phyloP scores from a whole-genome alignment of 2,888 invertebrate genomes.

The Megamerina dolium region DNA sequence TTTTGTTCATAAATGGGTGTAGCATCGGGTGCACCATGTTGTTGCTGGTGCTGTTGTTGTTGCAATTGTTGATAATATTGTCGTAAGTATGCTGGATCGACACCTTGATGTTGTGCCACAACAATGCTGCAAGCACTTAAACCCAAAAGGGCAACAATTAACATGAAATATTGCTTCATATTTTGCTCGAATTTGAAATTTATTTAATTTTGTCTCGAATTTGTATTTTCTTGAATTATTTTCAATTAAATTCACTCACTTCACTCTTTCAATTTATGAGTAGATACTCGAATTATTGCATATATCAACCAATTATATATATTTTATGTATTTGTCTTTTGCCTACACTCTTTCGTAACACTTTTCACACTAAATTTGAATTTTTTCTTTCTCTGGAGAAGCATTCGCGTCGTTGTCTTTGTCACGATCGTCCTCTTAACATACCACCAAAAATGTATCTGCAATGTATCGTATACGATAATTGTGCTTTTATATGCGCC shows the following conservation, averaged over 20 bases:
- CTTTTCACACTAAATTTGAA: too few relatives aligned
- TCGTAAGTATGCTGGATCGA: constrained; percentile 48
- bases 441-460: constrained; percentile 20
- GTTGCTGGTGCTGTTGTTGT: constrained; percentile 42
- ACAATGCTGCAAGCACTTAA: constrained; percentile 18
- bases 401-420: too few relatives aligned
- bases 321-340: too few relatives aligned
- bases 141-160: constrained; percentile 36
- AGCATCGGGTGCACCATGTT: constrained; percentile 49
- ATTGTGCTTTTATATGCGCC: constrained; percentile 22
- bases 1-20: constrained; percentile 51
- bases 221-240: constrained; percentile 1
- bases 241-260: constrained; percentile 1
- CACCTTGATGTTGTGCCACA: constrained; percentile 39
- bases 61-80: constrained; percentile 49
- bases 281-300: constrained; percentile 9
- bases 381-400: too few relatives aligned
- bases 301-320: too few relatives aligned
- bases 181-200: constrained; percentile 27
- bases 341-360: too few relatives aligned
- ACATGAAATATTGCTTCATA: constrained; percentile 32
- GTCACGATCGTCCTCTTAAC: too few relatives aligned
- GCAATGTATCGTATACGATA: constrained; percentile 16
- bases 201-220: constrained; percentile 8
- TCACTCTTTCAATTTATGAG: neutral